Evolutionary conservation across 2,113 vertebrate species (phyloP).

Genomic region (Empidonax traillii): DNA sequence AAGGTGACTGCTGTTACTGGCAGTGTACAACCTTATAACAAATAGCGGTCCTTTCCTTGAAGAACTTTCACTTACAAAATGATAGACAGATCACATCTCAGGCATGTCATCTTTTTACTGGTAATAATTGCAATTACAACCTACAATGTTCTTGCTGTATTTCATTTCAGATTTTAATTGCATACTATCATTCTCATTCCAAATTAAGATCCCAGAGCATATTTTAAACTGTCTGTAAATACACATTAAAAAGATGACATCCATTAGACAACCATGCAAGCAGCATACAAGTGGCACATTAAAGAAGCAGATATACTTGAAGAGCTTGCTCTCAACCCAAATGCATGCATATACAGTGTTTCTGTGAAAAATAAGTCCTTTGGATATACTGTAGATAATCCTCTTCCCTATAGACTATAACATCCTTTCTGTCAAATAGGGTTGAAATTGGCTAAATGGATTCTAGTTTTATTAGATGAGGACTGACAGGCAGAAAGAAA

Average conservation of each 20-base stretch:
- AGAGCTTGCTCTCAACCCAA: not conserved
- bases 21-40: not conserved
- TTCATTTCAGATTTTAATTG: conserved; percentile 59
- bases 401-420: not conserved
- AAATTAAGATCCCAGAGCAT: conserved; percentile 32
- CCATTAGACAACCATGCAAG: conserved; percentile 4
- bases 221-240: conserved; percentile 57
- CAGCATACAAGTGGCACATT: not conserved
- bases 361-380: not conserved
- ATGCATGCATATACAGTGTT: not conserved
- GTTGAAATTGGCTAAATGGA: conserved; percentile 25
- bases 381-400: not conserved
- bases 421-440: conserved; percentile 1
- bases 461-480: conserved; percentile 18
- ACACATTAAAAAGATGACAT: conserved; percentile 16
- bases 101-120: not conserved
- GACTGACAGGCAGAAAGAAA: conserved; percentile 34
- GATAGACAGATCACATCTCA: conserved; percentile 29
- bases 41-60: not conserved
- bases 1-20: not conserved
- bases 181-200: conserved; percentile 34
- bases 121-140: conserved; percentile 40
- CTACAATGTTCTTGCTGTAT: conserved; percentile 36
- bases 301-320: not conserved
- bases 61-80: not conserved